phyloP scores from a whole-genome alignment of 23 tunicate species.

The Trididemnum miniatum region DNA sequence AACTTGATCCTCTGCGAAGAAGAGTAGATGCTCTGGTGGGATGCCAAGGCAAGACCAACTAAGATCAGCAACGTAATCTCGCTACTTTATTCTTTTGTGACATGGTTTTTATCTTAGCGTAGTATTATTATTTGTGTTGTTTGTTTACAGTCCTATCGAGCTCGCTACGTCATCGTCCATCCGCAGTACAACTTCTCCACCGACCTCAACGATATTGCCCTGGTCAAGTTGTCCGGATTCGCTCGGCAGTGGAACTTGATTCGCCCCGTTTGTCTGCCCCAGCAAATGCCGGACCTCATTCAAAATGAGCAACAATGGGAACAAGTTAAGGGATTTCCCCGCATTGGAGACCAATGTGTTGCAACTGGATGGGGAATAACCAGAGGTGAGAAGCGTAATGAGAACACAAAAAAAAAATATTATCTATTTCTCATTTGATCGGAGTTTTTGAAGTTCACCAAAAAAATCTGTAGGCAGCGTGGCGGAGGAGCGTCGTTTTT shows the following conservation, averaged over 20 bases:
- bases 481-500: too few relatives aligned
- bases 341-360: slow-evolving; percentile 41
- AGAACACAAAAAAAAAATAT: too few relatives aligned
- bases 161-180: slow-evolving; percentile 61
- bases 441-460: too few relatives aligned
- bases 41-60: too few relatives aligned
- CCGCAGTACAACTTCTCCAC: slow-evolving; percentile 54
- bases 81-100: too few relatives aligned
- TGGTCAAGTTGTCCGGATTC: slow-evolving; percentile 58
- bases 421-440: too few relatives aligned
- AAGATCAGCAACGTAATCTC: too few relatives aligned
- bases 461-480: too few relatives aligned
- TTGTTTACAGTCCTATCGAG: slow-evolving; percentile 59
- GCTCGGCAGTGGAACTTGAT: slow-evolving; percentile 33
- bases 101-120: too few relatives aligned
- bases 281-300: background rate
- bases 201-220: slow-evolving; percentile 81
- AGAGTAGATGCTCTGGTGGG: too few relatives aligned
- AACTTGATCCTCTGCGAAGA: too few relatives aligned
- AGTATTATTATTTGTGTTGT: background rate
- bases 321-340: slow-evolving; percentile 21
- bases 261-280: slow-evolving; percentile 78
- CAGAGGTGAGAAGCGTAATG: slow-evolving; percentile 45
- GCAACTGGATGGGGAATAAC: slow-evolving; percentile 85
- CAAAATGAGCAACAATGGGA: slow-evolving; percentile 22